A percentile compares a stretch with the other conserved stretches of the same genome.
Conservation (phyloP, 2,888 invertebrate species). For the Anticlea derivata region DNA sequence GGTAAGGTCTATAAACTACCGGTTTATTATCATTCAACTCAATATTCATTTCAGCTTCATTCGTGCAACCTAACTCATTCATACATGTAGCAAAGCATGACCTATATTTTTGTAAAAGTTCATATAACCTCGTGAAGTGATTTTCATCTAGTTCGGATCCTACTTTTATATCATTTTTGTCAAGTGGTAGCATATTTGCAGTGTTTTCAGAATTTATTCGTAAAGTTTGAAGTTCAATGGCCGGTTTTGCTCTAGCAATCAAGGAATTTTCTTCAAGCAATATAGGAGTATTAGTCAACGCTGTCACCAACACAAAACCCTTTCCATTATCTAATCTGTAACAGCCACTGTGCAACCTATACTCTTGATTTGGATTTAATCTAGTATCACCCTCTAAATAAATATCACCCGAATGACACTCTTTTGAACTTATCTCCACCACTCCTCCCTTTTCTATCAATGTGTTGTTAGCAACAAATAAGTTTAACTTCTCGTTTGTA, state of each 20-base stretch:
- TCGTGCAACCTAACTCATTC: slow-evolving; percentile 3
- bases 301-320: neutral
- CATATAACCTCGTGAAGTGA: neutral
- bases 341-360: neutral
- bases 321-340: neutral
- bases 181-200: neutral
- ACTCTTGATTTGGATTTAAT: neutral
- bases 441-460: neutral
- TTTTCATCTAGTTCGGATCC: neutral
- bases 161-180: neutral
- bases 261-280: neutral
- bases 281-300: neutral
- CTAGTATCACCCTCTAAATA: slow-evolving; percentile 1
- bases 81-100: slow-evolving; percentile 2
- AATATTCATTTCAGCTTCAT: slow-evolving; percentile 6
- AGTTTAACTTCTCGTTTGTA: neutral
- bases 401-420: neutral
- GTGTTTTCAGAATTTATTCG: neutral
- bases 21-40: slow-evolving; percentile 1
- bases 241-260: neutral
- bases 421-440: neutral
- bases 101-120: neutral
- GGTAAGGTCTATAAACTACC: slow-evolving; percentile 13
- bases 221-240: neutral
- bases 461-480: neutral